A percentile compares a stretch with the other conserved stretches of the same genome.
These are phyloP conservation scores for Drosophila kanapiae DNA, from an alignment of 1,140 invertebrate genomes.

Conservation along the genomic window DNA sequence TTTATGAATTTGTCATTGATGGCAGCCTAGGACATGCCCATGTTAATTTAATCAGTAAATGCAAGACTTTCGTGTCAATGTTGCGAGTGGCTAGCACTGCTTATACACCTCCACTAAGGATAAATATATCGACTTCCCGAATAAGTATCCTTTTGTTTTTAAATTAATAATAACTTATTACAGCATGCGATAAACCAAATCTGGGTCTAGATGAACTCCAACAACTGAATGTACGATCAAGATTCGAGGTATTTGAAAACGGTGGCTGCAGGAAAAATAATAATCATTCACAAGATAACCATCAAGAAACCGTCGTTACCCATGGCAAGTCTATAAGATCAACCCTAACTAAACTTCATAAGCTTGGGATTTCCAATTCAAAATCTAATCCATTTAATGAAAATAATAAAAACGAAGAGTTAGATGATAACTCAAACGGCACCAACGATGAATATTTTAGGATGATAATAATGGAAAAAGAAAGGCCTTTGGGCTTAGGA, in stretches of 20 bases:
- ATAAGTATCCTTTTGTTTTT: not conserved
- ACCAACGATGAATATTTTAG: constrained; percentile 63
- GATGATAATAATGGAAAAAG: constrained; percentile 86
- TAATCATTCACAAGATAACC: not conserved
- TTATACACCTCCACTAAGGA: too few species aligned
- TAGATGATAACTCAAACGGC: constrained; percentile 54
- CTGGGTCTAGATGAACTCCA: constrained; percentile 94
- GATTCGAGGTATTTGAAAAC: constrained; percentile 93
- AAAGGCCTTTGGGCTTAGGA: constrained; percentile 92
- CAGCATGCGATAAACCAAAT: constrained; percentile 94
- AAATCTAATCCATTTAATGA: constrained; percentile 2
- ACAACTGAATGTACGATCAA: constrained; percentile 93
- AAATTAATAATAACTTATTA: not conserved
- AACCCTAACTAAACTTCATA: constrained; percentile 93
- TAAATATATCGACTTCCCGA: not conserved
- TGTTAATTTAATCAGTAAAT: too few species aligned
- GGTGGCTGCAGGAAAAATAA: constrained; percentile 85
- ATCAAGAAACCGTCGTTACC: constrained; percentile 85
- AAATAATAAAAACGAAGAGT: not conserved
- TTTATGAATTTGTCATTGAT: too few species aligned
- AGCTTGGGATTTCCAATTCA: constrained; percentile 92
- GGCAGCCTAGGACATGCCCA: too few species aligned
- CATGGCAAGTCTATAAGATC: constrained; percentile 92
- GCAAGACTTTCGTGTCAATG: too few species aligned
- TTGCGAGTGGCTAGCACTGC: too few species aligned